Evolutionary conservation across 2,113 vertebrate genomes (phyloP).

Genomic region (Raphicerus campestris): DNA sequence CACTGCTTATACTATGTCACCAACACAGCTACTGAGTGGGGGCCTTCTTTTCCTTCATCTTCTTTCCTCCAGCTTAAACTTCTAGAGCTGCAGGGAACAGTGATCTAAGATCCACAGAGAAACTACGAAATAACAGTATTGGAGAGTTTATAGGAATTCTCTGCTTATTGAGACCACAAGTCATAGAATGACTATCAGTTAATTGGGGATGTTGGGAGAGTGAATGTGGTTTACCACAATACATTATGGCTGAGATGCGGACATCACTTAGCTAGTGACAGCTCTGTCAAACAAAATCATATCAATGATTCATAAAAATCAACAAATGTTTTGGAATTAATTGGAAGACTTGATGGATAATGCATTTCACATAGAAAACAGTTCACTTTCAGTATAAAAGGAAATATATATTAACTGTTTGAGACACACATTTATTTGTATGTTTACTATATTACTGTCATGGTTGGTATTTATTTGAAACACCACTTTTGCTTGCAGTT

Average conservation of each 20-base stretch:
- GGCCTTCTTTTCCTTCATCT: neutral
- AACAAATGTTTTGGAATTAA: neutral
- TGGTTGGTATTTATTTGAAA: neutral
- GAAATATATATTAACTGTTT: neutral
- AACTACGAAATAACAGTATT: neutral
- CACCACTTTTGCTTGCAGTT: neutral
- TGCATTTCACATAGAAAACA: neutral
- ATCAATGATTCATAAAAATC: neutral
- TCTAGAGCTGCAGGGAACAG: neutral
- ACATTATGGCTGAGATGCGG: neutral
- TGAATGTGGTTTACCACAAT: neutral
- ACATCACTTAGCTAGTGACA: neutral
- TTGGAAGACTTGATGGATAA: neutral
- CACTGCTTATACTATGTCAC: rapidly evolving
- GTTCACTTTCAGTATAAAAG: neutral
- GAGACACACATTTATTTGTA: neutral
- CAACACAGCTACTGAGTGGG: neutral
- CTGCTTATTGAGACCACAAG: neutral
- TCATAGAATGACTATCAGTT: neutral
- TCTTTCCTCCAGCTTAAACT: neutral
- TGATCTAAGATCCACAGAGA: neutral
- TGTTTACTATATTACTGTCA: neutral
- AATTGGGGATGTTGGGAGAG: neutral
- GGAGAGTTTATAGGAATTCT: neutral
- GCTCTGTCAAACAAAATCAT: neutral